Percentiles rank a stretch among this genome's conserved stretches.
These are phyloP conservation scores for Dicerorhinus sumatrensis DNA, from an alignment of 2,113 vertebrate genomes.

Conservation along the genomic window DNA sequence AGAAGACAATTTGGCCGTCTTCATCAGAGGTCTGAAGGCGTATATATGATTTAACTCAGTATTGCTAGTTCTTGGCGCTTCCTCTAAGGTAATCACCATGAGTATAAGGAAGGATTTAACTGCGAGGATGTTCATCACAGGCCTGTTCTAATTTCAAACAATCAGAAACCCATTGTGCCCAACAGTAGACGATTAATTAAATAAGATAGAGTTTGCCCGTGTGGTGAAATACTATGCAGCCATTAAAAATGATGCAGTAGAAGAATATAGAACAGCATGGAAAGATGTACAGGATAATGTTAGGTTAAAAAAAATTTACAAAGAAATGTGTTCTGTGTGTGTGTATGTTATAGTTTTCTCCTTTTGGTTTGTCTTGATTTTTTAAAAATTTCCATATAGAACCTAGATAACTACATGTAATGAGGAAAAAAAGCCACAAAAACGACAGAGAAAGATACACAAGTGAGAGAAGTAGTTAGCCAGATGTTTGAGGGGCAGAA, in stretches of 20 bases:
- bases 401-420: not conserved
- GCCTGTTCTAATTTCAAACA: not conserved
- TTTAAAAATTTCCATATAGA: not conserved
- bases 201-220: not conserved
- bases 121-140: too few species aligned
- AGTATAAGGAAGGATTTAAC: not conserved
- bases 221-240: not conserved
- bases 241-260: not conserved
- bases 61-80: not conserved
- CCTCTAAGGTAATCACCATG: not conserved
- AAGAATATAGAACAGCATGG: not conserved
- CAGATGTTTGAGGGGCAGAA: fast-evolving
- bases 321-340: not conserved
- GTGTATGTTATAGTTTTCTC: not conserved
- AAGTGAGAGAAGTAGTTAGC: not conserved
- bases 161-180: not conserved
- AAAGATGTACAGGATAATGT: not conserved
- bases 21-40: not conserved
- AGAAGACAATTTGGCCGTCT: not conserved
- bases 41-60: fast-evolving
- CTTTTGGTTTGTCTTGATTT: not conserved
- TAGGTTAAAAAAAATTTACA: not conserved
- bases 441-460: not conserved
- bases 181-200: not conserved
- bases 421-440: not conserved